phyloP scores from a whole-genome alignment of 92 coral and sea anemone species.

The Paragorgia papillata region DNA sequence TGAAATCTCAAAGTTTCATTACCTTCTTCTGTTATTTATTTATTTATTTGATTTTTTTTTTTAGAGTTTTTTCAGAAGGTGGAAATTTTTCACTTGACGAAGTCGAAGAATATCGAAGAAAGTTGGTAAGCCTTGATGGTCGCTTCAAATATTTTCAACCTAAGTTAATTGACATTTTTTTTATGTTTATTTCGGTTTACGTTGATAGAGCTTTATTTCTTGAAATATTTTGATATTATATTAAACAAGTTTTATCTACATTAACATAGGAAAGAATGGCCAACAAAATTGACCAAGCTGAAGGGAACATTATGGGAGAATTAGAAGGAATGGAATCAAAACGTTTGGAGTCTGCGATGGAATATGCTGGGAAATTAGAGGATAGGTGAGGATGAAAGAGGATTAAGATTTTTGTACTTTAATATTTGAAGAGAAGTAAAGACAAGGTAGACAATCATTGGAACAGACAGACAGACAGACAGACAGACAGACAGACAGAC shows the following conservation, averaged over 20 bases:
- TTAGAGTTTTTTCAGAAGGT: constrained; percentile 96
- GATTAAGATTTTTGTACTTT: neutral
- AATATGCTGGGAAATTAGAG: constrained; percentile 91
- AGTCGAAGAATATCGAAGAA: constrained; percentile 88
- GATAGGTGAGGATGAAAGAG: constrained; percentile 66
- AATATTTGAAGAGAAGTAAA: no score
- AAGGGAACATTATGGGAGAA: constrained; percentile 95
- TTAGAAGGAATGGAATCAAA: constrained; percentile 99
- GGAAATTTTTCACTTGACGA: constrained; percentile 96
- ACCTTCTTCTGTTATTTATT: no score
- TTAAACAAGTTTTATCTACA: no score
- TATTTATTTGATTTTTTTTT: neutral
- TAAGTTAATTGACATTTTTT: neutral
- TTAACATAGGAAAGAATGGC: constrained; percentile 99
- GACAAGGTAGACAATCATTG: no score
- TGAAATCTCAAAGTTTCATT: no score
- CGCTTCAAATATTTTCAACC: neutral
- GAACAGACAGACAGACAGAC: no score
- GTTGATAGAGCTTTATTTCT: no score
- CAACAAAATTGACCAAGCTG: constrained; percentile 83
- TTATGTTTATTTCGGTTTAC: no score
- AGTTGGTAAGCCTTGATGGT: constrained; percentile 82
- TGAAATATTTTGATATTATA: no score
- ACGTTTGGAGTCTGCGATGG: constrained; percentile 85
- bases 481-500: no score